These are phyloP conservation scores for Eupelmus urozonus DNA, from an alignment of 2,888 invertebrate species.

Conservation along the genomic window DNA sequence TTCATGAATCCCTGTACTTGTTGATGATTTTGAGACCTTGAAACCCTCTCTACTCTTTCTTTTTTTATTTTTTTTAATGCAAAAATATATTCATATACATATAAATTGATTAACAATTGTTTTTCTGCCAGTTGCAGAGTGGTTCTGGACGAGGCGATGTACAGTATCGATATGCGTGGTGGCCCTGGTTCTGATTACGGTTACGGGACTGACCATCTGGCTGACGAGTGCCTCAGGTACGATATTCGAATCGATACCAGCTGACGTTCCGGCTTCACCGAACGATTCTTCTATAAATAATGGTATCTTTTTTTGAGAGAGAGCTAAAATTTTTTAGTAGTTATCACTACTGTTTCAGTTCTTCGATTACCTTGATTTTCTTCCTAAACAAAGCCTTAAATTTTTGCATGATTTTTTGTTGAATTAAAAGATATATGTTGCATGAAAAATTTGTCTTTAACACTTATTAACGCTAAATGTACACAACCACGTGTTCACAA, in stretches of 20 bases:
- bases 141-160: constrained; percentile 69
- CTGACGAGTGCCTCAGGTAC: constrained; percentile 32
- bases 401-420: too few relatives aligned
- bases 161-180: constrained; percentile 64
- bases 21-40: too few relatives aligned
- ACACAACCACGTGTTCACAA: neutral
- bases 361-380: too few relatives aligned
- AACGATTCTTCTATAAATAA: constrained; percentile 55
- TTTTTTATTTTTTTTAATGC: too few relatives aligned
- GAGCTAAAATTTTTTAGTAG: neutral
- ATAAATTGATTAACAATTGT: neutral
- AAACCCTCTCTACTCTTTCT: too few relatives aligned
- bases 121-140: constrained; percentile 64
- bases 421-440: neutral
- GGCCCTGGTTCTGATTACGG: constrained; percentile 64
- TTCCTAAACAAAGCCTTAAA: too few relatives aligned
- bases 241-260: neutral
- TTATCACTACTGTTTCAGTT: too few relatives aligned
- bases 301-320: constrained; percentile 46
- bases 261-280: constrained; percentile 15
- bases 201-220: constrained; percentile 57
- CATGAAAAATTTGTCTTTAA: neutral
- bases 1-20: too few relatives aligned
- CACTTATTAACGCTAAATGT: neutral
- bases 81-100: too few relatives aligned